A percentile compares a stretch with the other conserved stretches of the same genome.
phyloP scores from a whole-genome alignment of 2,888 invertebrate species.

The Heliconius sara region DNA sequence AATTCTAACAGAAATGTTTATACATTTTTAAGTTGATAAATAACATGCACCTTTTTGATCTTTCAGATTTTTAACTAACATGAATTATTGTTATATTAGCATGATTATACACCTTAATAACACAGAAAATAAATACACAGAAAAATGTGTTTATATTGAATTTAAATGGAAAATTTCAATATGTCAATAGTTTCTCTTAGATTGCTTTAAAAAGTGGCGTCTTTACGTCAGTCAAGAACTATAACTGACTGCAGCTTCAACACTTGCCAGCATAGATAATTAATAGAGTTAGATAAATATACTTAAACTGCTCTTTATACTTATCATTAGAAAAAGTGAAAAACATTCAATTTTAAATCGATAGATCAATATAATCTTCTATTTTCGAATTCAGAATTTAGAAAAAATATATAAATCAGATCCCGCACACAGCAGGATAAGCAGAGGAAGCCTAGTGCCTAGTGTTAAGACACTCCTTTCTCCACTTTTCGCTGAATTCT shows the following conservation, averaged over 20 bases:
- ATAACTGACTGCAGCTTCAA: slow-evolving; percentile 14
- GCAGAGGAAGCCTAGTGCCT: too few species aligned
- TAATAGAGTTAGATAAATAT: not conserved
- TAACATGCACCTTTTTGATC: slow-evolving; percentile 34
- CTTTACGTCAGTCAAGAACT: not conserved
- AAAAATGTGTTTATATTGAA: slow-evolving; percentile 12
- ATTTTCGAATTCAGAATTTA: not conserved
- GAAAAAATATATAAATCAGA: too few species aligned
- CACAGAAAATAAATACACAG: slow-evolving; percentile 20
- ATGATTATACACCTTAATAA: slow-evolving; percentile 41
- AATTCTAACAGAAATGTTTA: slow-evolving; percentile 21
- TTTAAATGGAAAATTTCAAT: not conserved
- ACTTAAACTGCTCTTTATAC: not conserved
- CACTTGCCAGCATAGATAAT: not conserved
- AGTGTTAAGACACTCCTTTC: too few species aligned
- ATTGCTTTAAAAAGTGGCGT: not conserved
- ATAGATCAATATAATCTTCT: not conserved
- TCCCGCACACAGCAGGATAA: too few species aligned
- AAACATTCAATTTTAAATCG: not conserved
- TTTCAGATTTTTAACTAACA: slow-evolving; percentile 44
- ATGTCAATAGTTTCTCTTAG: slow-evolving; percentile 12
- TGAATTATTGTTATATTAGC: slow-evolving; percentile 44
- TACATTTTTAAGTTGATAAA: slow-evolving; percentile 30
- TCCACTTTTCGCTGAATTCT: too few species aligned
- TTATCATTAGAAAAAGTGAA: not conserved